Base-by-base conservation (phyloP, 2,113 vertebrate species). In the Mus spicilegus region DNA sequence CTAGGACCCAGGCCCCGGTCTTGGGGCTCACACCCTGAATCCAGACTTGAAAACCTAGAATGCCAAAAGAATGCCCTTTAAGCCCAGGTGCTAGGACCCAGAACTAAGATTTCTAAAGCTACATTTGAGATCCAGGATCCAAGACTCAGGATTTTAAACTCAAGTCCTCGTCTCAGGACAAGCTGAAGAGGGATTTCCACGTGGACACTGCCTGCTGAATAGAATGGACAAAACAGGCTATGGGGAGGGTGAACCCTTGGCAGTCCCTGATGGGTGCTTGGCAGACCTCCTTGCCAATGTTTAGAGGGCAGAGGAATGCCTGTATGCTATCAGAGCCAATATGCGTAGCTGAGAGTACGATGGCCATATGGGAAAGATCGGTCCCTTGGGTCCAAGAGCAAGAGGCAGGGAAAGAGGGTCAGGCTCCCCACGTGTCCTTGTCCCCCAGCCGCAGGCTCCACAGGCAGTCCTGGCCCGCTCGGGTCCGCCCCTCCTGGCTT, bases 401-500 rank as follows among this genome's bases (percentile, higher is more conserved):
- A 80, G 80, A 91, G 65, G 56, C 91, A 90, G 61, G 14, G 80
- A 49, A 92, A 67, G 51, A 85, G 63, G 70, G 88, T 91, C 87
- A 5, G 69, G 73, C 72, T 95, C 49, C 84, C 89, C 96, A 94
- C 30, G n/a, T 92, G 93, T 95, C 81, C 91, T 86, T 42, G 86
- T 92, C 72, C 97, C 93, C 77, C 16, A 63, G 96, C 97, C 92
- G 0, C 97, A 95, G 92, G 90, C 95, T 92, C 89, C 65, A 0
- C 81, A 84, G 84, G 88, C 97, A 0, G 70, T 73, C 93, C 92
- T 1, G 56, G 92, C 93, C 93, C 58, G 33, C 92, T 90, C 91
- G 0, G 65, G 75, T 65, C 95, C 93, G 95, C 97, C 96, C 82
- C 77, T 98, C 96, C 95, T 98, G 97, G 97, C 97, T 93, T 80